Evolutionary conservation across 2,888 invertebrate genomes (phyloP), one percentile per base, ranked within the genome.

Genomic region (Melieria picta): DNA sequence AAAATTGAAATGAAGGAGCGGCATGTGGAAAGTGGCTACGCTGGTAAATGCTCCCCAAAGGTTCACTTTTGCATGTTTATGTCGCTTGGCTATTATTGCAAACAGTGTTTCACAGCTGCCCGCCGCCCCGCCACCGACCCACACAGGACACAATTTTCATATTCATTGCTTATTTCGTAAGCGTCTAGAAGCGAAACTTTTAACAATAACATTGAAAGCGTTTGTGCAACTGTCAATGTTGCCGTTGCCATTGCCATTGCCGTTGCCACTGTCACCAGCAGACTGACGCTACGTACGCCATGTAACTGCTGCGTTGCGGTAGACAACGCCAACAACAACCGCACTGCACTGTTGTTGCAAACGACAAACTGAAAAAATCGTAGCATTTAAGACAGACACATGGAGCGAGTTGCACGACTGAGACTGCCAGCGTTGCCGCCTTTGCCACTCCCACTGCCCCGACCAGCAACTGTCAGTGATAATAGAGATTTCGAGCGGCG

Each of bases 1-100:
- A 30, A 30, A 30, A 30, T 65, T 65, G 65, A 57, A 50, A 56
- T 61, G 65, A 30, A 30, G 30, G 30, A 30, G 30, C 30, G 30
- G 30, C 30, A 3, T 2, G 30, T 30, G 30, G 30, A 3, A 30
- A 30, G 30, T 30, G 30, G 30, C 30, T 1, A 30, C 3, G 30
- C 30, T 30, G 30, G 30, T 30, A 72, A 72, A 69, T 61, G 69
- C 65, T 72, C 69, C 72, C 72, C 45, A 13, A 65, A 69, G 69
- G 69, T 46, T 48, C 13, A n/a, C 43, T 56, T 55, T 63, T 71
- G 58, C 71, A 60, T 64, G 68, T 68, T 72, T 72, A 61, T 68
- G 71, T 67, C 64, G 72, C 56, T 64, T 50, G 30, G 10, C 65
- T 57, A 47, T 63, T 66, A 46, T 58, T 52, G 65, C 46, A 4